Evolutionary conservation across 2,113 vertebrate species (phyloP).

Genomic region (Cheilinus undulatus): DNA sequence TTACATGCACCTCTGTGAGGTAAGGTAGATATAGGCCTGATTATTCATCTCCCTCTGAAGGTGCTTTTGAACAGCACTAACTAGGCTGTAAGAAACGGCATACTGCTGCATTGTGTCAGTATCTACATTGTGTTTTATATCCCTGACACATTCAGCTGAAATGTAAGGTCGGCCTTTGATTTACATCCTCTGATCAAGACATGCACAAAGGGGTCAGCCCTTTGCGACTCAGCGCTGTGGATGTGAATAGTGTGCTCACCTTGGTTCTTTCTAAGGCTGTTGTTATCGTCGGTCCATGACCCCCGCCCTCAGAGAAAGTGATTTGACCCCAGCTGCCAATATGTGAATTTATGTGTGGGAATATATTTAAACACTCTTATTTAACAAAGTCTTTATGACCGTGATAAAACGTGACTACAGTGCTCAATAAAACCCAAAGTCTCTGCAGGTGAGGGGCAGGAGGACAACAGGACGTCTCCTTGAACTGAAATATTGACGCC

Average conservation of each 20-base stretch:
- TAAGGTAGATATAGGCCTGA: background rate
- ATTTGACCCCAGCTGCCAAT: background rate
- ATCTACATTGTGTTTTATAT: background rate
- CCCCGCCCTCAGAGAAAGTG: background rate
- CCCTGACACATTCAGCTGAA: background rate
- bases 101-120: slow-evolving; percentile 28
- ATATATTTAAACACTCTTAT: too few relatives aligned
- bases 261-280: background rate
- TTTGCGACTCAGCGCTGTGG: background rate
- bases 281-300: background rate
- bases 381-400: background rate
- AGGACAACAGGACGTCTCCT: too few relatives aligned
- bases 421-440: too few relatives aligned
- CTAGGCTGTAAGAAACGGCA: slow-evolving; percentile 44
- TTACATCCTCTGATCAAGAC: background rate
- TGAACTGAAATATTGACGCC: too few relatives aligned
- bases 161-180: background rate
- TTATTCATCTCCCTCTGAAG: slow-evolving; percentile 33
- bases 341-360: too few relatives aligned
- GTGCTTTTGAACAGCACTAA: slow-evolving; percentile 35
- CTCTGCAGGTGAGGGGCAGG: too few relatives aligned
- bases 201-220: background rate
- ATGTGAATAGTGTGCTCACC: background rate
- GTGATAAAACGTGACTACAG: background rate
- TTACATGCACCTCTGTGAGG: slow-evolving; percentile 5